Percentiles rank a stretch among this genome's conserved stretches.
Conservation (phyloP, 1,140 invertebrate species). For the Drosophila lacertosa region DNA sequence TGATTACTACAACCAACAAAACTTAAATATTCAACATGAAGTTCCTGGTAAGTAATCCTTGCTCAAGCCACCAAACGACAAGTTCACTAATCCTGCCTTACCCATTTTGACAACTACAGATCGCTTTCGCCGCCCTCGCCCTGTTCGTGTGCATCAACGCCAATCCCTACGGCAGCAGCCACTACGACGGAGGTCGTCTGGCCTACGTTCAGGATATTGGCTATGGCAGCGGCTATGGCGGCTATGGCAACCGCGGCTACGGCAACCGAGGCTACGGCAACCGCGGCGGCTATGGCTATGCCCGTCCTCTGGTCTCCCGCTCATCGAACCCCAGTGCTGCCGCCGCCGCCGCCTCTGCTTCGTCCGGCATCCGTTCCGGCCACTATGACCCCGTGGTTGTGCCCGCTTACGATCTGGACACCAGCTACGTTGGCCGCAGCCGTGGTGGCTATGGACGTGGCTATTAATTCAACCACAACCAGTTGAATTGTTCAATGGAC, state of each 20-base stretch:
- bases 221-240: slow-evolving; percentile 8
- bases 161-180: slow-evolving; percentile 28
- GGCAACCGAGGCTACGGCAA: slow-evolving; percentile 17
- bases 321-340: slow-evolving; percentile 34
- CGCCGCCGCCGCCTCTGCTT: slow-evolving; percentile 45
- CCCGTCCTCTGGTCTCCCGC: slow-evolving; percentile 24
- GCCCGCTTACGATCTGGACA: slow-evolving; percentile 47
- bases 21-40: slow-evolving; percentile 74
- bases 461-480: slow-evolving; percentile 44
- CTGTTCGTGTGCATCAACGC: slow-evolving; percentile 63
- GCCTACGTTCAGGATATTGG: slow-evolving; percentile 49
- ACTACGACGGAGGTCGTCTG: slow-evolving; percentile 26
- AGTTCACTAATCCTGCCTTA: slow-evolving; percentile 39
- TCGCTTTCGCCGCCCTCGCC: slow-evolving; percentile 55
- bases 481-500: slow-evolving; percentile 32
- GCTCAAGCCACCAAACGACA: neutral
- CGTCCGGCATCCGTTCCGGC: slow-evolving; percentile 42
- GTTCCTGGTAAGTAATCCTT: slow-evolving; percentile 72
- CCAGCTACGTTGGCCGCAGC: slow-evolving; percentile 34
- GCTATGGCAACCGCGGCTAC: slow-evolving; percentile 16
- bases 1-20: slow-evolving; percentile 77
- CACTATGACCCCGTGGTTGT: slow-evolving; percentile 45
- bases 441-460: slow-evolving; percentile 27
- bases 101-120: slow-evolving; percentile 19
- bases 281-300: slow-evolving; percentile 6